phyloP scores from a whole-genome alignment of 2,888 invertebrate species.

The Aspidapion aeneum region DNA sequence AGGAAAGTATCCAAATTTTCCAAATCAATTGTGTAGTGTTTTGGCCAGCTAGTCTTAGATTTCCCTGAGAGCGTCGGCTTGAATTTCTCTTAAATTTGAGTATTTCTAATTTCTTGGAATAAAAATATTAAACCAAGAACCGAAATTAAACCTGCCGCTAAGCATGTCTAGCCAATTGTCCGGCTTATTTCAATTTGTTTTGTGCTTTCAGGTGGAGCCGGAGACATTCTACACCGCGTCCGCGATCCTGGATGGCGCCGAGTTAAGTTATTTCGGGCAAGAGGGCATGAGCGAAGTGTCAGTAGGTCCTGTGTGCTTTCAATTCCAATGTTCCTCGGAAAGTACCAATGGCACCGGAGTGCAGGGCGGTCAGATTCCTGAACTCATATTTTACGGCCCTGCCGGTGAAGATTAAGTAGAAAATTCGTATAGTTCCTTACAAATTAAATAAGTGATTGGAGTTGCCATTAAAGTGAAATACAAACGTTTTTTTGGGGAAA shows the following conservation, averaged over 20 bases:
- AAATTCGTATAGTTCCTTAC: neutral
- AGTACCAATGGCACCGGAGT: constrained; percentile 97
- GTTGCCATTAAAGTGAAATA: neutral
- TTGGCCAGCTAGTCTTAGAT: no score
- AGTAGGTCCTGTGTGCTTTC: constrained; percentile 91
- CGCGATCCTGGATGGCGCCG: constrained; percentile 90
- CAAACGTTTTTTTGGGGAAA: neutral
- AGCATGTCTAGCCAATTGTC: no score
- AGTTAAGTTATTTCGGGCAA: constrained; percentile 95
- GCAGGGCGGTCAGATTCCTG: constrained; percentile 96
- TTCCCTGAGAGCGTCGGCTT: no score
- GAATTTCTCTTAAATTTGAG: no score
- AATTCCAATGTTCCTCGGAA: constrained; percentile 96
- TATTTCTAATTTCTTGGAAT: no score
- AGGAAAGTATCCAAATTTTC: no score
- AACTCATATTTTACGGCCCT: constrained; percentile 92
- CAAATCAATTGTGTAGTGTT: no score
- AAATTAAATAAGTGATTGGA: neutral
- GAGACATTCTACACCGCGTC: constrained; percentile 94
- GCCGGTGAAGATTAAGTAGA: constrained; percentile 49
- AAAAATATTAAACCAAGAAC: no score
- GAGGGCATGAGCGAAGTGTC: constrained; percentile 94
- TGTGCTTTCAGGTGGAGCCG: constrained; percentile 88
- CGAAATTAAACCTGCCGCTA: no score
- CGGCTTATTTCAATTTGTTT: no score